Conservation (phyloP, 2,113 vertebrate genomes). For the Catharus bicknelli region DNA sequence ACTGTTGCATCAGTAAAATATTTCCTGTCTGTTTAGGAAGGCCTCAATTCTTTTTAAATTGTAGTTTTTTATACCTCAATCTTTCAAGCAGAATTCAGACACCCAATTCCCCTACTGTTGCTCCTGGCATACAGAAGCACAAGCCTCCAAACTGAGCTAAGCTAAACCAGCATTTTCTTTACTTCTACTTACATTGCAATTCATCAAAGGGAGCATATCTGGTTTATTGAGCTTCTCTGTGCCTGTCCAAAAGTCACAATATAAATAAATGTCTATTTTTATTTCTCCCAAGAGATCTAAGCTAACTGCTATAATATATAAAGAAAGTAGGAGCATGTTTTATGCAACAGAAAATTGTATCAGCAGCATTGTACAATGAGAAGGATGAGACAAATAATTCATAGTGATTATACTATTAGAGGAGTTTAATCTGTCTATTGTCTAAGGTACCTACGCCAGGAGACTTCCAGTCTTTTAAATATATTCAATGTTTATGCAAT, state of each 20-base stretch:
- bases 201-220: neutral
- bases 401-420: neutral
- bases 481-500: neutral
- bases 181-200: neutral
- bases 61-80: neutral
- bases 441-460: neutral
- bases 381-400: neutral
- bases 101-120: neutral
- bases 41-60: neutral
- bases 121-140: neutral
- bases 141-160: neutral
- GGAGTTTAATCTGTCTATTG: neutral
- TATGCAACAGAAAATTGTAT: slow-evolving; percentile 2
- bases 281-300: slow-evolving; percentile 11
- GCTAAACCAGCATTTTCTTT: neutral
- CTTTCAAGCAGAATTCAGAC: neutral
- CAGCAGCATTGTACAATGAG: neutral
- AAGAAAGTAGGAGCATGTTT: neutral
- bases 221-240: neutral
- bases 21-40: neutral
- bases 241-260: neutral
- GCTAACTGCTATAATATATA: neutral
- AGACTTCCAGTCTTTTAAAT: neutral
- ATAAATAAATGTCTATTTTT: slow-evolving; percentile 24
- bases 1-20: neutral